Evolutionary conservation across 2,888 invertebrate genomes (phyloP), one percentile per base, ranked within the genome.

Genomic region (Ganaspis brasiliensis): DNA sequence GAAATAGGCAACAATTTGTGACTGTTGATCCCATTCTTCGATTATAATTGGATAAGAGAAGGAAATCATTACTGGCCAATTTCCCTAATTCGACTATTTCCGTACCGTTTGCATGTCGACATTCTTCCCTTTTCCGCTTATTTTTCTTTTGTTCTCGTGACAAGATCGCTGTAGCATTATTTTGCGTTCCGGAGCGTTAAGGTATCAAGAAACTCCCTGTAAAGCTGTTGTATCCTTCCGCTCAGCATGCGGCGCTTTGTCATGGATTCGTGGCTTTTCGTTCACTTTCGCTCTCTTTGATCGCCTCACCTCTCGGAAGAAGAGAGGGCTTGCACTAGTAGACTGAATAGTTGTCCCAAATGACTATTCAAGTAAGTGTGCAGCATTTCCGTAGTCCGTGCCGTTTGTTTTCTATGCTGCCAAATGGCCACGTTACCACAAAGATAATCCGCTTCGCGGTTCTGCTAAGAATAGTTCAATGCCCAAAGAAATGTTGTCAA

Each of bases 231-330:
- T 61, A 70, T 56, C 67, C 63, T 74, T 72, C 70, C 72, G 73
- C 76, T 49, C 73, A 78, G 78, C 78, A 31, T 78, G 78, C 31
- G 78, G 78, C 40, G 40, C 57, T 75, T 78, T 77, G 77, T 77
- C 71, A 75, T 77, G 77, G 71, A 73, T 72, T 67, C 76, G 72
- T 73, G 70, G 73, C 77, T 74, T 63, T 45, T 75, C 70, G 72
- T 67, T 78, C 72, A 73, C 72, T 78, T 75, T 78, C 75, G 78
- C 74, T 78, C 67, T 72, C 78, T 78, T 75, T 77, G 74, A 72
- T 35, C 16, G 71, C 26, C 74, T 72, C 71, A 59, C 61, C 75
- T 72, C 72, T 71, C 31, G 56, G 74, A 67, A 75, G 49, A 74
- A 24, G 57, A 56, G 63, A 72, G 45, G 52, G 24, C 45, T 63